Percentiles rank a stretch among this genome's conserved stretches.
These are phyloP conservation scores for Schizotus pectinicornis DNA, from an alignment of 2,888 invertebrate species.

Conservation along the genomic window DNA sequence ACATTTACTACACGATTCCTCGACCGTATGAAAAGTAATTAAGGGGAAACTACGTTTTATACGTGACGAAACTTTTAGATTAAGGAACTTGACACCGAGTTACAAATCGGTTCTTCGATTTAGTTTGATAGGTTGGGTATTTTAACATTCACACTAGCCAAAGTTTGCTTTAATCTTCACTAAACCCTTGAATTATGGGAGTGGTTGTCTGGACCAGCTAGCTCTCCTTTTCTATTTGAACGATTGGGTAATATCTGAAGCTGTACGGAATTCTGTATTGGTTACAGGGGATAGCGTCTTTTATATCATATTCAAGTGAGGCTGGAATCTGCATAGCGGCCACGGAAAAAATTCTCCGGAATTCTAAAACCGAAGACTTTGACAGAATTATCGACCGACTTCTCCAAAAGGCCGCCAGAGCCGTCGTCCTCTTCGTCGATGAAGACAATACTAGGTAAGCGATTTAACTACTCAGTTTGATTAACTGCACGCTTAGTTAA, in stretches of 20 bases:
- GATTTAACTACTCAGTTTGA: not conserved
- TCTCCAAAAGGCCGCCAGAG: constrained; percentile 65
- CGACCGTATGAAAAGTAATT: constrained; percentile 30
- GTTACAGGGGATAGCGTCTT: constrained; percentile 66
- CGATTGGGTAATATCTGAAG: not conserved
- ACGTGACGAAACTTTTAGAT: constrained; percentile 29
- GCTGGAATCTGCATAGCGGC: constrained; percentile 64
- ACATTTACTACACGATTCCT: constrained; percentile 9
- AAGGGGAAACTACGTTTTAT: constrained; percentile 21
- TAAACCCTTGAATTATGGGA: no score
- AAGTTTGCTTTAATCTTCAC: not conserved
- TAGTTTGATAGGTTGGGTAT: constrained; percentile 20
- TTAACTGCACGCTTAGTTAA: not conserved
- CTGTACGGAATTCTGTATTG: no score
- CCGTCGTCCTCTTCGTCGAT: constrained; percentile 74
- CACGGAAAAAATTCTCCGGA: constrained; percentile 65
- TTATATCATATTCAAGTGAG: constrained; percentile 59
- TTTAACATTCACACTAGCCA: constrained; percentile 2
- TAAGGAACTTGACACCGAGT: constrained; percentile 19
- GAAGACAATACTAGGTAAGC: constrained; percentile 70
- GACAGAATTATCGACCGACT: constrained; percentile 66
- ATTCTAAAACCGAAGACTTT: constrained; percentile 64
- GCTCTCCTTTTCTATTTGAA: constrained; percentile 10
- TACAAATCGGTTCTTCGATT: constrained; percentile 29
- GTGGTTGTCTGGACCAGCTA: not conserved